A percentile compares a stretch with the other conserved stretches of the same genome.
Conservation (phyloP, 2,888 invertebrate genomes). For the Branchinecta sandiegonensis region DNA sequence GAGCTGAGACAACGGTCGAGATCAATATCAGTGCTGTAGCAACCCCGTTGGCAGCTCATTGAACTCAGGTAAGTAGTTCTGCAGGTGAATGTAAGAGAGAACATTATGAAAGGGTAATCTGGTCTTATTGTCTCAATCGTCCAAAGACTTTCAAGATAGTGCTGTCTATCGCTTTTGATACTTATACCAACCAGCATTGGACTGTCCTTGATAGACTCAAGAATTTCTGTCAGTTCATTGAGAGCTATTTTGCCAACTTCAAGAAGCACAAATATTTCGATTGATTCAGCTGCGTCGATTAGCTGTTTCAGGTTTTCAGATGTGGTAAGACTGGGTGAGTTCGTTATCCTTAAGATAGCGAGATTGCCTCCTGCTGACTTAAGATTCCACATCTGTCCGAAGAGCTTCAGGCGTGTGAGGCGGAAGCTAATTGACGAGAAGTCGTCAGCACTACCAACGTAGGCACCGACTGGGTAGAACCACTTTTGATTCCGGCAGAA, state of each 20-base stretch:
- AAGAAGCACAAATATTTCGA: background rate
- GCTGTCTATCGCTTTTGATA: background rate
- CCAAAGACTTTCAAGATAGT: too few species aligned
- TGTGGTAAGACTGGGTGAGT: background rate
- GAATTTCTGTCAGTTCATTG: background rate
- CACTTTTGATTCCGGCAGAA: conserved; percentile 4
- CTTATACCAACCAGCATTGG: background rate
- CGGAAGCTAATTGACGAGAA: background rate
- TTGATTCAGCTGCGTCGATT: background rate
- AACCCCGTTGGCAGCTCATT: too few species aligned
- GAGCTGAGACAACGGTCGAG: background rate
- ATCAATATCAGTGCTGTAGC: too few species aligned
- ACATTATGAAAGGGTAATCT: too few species aligned
- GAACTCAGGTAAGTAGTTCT: too few species aligned
- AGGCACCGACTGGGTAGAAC: background rate
- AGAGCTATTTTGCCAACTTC: background rate
- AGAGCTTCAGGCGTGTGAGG: background rate
- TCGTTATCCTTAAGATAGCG: background rate
- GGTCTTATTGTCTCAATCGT: too few species aligned
- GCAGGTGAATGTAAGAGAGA: too few species aligned
- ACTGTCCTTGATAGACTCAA: background rate
- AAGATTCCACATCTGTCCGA: background rate
- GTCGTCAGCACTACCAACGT: conserved; percentile 1
- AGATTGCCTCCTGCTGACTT: background rate
- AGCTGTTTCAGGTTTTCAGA: background rate